A percentile compares a stretch with the other conserved stretches of the same genome.
phyloP scores from a whole-genome alignment of 2,113 vertebrate species.

The Chloropsis hardwickii region DNA sequence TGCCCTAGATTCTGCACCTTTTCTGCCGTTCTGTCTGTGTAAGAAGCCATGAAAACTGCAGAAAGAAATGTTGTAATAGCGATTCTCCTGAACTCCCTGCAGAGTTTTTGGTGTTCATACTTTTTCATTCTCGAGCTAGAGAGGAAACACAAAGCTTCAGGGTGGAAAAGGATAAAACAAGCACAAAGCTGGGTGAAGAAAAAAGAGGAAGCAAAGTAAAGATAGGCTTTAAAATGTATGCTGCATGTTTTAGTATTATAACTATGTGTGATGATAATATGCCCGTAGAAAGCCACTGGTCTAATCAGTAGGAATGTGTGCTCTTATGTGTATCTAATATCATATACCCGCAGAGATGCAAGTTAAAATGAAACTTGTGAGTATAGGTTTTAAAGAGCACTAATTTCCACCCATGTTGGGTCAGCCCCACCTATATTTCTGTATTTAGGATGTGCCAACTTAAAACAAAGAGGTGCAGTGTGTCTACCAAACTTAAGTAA shows the following conservation, averaged over 20 bases:
- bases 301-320: neutral
- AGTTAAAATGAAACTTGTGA: neutral
- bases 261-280: neutral
- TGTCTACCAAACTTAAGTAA: neutral
- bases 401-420: neutral
- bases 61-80: neutral
- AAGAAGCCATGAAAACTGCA: conserved; percentile 5
- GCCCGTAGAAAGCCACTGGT: neutral
- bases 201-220: neutral
- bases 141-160: neutral
- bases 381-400: neutral
- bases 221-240: neutral
- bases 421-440: neutral
- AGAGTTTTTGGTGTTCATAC: neutral
- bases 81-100: conserved; percentile 1
- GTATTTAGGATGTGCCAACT: neutral
- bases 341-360: neutral
- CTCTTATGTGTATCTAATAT: neutral
- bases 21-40: neutral
- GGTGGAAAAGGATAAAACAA: neutral
- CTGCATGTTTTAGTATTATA: neutral
- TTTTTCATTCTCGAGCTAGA: neutral
- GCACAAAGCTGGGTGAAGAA: neutral
- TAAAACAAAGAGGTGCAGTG: neutral
- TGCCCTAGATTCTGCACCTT: conserved; percentile 15